phyloP scores from a whole-genome alignment of 2,797 vertebrate species.

The Limosa lapponica region DNA sequence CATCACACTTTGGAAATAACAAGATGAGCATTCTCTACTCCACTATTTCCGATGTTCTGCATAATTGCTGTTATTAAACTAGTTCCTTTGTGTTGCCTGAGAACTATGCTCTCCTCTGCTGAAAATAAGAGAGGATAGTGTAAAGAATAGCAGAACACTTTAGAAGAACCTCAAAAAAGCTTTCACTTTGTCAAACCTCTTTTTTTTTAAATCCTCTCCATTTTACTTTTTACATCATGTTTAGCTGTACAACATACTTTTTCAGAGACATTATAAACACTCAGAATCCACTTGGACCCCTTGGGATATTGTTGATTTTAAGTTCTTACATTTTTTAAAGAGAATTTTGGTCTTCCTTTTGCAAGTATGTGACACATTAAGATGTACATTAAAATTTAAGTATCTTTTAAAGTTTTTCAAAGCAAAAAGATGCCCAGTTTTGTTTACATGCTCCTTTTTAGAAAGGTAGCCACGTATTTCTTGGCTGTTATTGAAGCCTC shows the following conservation, averaged over 20 bases:
- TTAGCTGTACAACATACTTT: background rate
- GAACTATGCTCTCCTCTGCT: background rate
- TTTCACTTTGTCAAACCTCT: background rate
- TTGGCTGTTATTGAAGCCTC: background rate
- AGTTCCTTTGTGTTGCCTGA: background rate
- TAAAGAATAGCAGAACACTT: background rate
- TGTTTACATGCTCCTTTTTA: background rate
- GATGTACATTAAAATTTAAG: background rate
- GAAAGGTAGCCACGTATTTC: background rate
- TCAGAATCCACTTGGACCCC: background rate
- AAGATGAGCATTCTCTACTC: background rate
- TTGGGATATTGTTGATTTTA: background rate
- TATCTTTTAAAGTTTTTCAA: background rate
- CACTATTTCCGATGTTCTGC: background rate
- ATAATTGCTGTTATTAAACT: slow-evolving; percentile 11
- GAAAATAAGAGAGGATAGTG: background rate
- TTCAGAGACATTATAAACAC: background rate
- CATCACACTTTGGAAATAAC: background rate
- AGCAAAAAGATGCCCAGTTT: background rate
- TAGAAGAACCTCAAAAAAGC: background rate
- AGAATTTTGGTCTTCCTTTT: background rate
- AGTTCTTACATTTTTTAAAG: background rate
- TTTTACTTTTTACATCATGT: background rate
- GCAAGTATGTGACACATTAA: background rate
- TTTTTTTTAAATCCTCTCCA: background rate